Evolutionary conservation across 2,797 vertebrate genomes (phyloP).

Genomic region (Phalloptychus januarius): DNA sequence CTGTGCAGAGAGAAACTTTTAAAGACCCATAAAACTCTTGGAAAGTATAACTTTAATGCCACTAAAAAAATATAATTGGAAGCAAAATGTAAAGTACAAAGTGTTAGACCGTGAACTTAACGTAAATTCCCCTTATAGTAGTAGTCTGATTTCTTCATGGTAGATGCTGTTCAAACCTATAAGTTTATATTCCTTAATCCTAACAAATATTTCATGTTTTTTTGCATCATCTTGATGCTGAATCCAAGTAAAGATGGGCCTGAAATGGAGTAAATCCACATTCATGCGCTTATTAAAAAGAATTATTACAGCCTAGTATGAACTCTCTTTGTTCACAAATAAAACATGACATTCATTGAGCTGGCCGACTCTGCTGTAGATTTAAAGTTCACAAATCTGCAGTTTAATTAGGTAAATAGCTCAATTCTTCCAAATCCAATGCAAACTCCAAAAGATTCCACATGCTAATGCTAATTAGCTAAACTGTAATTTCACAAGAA

Average conservation of each 20-base stretch:
- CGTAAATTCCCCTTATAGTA: no score
- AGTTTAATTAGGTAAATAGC: not conserved
- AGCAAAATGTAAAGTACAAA: not conserved
- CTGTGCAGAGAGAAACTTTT: not conserved
- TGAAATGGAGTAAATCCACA: not conserved
- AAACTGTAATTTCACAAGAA: not conserved
- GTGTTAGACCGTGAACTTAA: not conserved
- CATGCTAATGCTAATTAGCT: not conserved
- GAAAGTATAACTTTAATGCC: not conserved
- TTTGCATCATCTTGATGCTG: not conserved
- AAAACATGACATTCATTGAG: not conserved
- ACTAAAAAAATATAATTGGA: not conserved
- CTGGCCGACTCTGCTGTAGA: not conserved
- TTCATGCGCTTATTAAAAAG: not conserved
- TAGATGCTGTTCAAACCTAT: not conserved
- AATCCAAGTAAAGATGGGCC: not conserved
- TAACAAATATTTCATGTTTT: not conserved
- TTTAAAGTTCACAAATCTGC: not conserved
- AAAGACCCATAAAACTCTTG: not conserved
- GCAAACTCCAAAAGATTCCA: not conserved
- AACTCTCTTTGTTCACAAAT: not conserved
- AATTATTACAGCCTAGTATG: not conserved
- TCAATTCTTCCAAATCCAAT: not conserved
- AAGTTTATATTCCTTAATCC: not conserved
- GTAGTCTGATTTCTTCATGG: no score